Conservation (phyloP, 2,888 invertebrate species). For the Scotopteryx bipunctaria region DNA sequence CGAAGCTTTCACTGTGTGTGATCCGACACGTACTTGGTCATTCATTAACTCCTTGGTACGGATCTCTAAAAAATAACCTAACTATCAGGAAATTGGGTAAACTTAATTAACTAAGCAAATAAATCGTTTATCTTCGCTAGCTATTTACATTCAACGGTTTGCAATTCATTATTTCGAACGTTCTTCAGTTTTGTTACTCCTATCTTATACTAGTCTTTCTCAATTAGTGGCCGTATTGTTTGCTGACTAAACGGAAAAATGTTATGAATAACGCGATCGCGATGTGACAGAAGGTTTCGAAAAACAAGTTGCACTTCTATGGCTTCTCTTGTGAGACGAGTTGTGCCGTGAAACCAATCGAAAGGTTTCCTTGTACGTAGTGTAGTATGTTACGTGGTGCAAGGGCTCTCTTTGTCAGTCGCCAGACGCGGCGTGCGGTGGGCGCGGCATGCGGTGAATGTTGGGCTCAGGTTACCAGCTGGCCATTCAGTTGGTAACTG, state of each 20-base stretch:
- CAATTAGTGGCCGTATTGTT: background rate
- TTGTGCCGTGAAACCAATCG: conserved; percentile 51
- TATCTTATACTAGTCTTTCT: conserved; percentile 1
- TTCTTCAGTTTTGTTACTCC: conserved; percentile 1
- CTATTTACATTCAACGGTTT: conserved; percentile 28
- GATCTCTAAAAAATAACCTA: conserved; percentile 1
- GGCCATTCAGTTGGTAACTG: conserved; percentile 29
- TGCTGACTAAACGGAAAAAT: background rate
- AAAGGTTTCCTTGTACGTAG: conserved; percentile 69
- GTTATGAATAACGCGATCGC: background rate
- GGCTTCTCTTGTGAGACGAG: conserved; percentile 67
- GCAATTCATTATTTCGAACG: conserved; percentile 29
- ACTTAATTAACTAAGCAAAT: conserved; percentile 22
- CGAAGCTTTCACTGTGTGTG: background rate
- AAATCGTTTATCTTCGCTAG: conserved; percentile 14
- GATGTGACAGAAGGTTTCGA: background rate
- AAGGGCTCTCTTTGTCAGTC: conserved; percentile 28
- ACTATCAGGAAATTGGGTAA: conserved; percentile 8
- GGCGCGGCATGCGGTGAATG: conserved; percentile 41
- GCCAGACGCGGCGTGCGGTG: conserved; percentile 27
- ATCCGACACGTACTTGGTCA: no score
- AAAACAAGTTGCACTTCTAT: conserved; percentile 41
- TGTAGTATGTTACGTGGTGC: conserved; percentile 40
- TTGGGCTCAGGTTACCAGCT: conserved; percentile 48
- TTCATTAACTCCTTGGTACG: background rate